phyloP scores from a whole-genome alignment of 2,113 vertebrate genomes.

The Psephotus haematonotus region DNA sequence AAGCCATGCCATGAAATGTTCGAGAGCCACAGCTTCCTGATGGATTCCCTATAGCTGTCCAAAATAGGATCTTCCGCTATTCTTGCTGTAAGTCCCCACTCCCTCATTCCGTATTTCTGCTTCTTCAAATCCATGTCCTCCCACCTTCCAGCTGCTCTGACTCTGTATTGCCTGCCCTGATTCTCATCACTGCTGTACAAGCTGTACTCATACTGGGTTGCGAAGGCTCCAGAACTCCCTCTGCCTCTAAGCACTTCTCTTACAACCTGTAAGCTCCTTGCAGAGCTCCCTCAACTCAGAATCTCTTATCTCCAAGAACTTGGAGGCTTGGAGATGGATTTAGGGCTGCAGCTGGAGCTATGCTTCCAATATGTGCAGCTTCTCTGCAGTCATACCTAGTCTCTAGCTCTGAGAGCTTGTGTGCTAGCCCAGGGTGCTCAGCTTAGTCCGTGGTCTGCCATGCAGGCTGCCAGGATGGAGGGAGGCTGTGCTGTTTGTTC shows the following conservation, averaged over 20 bases:
- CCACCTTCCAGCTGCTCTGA: conserved; percentile 32
- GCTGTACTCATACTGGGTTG: neutral
- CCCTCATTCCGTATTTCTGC: neutral
- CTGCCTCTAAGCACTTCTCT: neutral
- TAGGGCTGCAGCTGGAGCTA: neutral
- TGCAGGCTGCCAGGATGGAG: neutral
- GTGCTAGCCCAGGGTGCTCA: neutral
- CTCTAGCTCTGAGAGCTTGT: neutral
- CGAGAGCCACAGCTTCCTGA: neutral
- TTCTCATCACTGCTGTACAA: neutral
- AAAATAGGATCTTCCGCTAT: neutral
- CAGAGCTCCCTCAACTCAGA: neutral
- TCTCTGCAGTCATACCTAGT: neutral
- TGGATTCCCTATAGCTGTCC: neutral
- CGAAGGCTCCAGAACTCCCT: neutral
- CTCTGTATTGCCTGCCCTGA: neutral
- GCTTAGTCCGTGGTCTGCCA: accelerated
- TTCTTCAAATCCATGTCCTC: neutral
- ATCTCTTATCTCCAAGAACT: neutral
- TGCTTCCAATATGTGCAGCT: neutral
- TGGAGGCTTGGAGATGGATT: neutral
- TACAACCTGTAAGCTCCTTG: neutral
- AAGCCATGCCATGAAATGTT: neutral
- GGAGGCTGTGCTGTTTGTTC: accelerated
- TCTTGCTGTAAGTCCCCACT: neutral